Evolutionary conservation across 92 coral and sea anemone species (phyloP).

Genomic region (Parazoanthus darwini): DNA sequence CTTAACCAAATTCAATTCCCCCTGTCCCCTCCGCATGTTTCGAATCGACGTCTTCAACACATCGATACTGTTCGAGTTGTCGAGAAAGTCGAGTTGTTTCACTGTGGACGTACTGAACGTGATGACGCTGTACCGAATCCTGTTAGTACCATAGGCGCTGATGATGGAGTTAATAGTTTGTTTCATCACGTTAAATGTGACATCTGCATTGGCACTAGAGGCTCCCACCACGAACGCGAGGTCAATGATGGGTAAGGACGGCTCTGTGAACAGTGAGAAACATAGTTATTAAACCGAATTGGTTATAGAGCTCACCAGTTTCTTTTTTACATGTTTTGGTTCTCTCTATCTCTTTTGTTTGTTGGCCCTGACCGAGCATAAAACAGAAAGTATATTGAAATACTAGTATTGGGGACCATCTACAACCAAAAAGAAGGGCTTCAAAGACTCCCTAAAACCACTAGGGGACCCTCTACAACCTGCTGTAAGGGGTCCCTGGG

Average conservation of each 20-base stretch:
- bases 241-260: slow-evolving; percentile 38
- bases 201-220: slow-evolving; percentile 32
- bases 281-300: too few species aligned
- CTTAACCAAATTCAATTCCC: slow-evolving; percentile 43
- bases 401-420: too few species aligned
- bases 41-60: slow-evolving; percentile 29
- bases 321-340: too few species aligned
- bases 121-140: slow-evolving; percentile 49
- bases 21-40: slow-evolving; percentile 29
- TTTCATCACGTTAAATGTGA: slow-evolving; percentile 37
- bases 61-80: slow-evolving; percentile 42
- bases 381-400: too few species aligned
- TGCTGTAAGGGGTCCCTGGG: too few species aligned
- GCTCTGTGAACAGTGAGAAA: slow-evolving; percentile 17
- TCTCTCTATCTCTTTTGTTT: too few species aligned
- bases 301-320: too few species aligned
- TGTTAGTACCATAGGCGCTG: slow-evolving; percentile 34
- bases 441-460: too few species aligned
- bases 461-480: too few species aligned
- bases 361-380: too few species aligned
- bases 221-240: slow-evolving; percentile 56
- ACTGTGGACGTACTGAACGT: slow-evolving; percentile 40
- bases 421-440: too few species aligned
- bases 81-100: slow-evolving; percentile 46
- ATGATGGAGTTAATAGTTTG: slow-evolving; percentile 38